These are phyloP conservation scores for Andrena dorsata DNA, from an alignment of 2,888 invertebrate species.

Conservation along the genomic window DNA sequence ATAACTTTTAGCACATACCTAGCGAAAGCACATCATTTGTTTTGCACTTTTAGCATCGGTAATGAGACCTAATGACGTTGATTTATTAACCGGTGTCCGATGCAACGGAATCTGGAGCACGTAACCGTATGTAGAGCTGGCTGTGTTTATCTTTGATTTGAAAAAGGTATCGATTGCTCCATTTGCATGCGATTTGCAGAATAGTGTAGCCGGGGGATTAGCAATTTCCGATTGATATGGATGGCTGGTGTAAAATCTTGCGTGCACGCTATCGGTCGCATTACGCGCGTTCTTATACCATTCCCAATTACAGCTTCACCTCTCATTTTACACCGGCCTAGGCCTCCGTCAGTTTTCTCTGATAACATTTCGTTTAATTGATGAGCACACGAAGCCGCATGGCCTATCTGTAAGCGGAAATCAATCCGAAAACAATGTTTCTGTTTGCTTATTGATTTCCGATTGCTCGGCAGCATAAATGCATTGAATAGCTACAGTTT, in stretches of 20 bases:
- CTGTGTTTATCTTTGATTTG: neutral
- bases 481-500: conserved; percentile 62
- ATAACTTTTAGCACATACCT: conserved; percentile 68
- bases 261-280: neutral
- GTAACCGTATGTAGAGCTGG: conserved; percentile 17
- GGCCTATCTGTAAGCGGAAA: conserved; percentile 65
- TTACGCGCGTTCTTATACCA: neutral
- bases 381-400: conserved; percentile 48
- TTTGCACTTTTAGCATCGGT: conserved; percentile 58
- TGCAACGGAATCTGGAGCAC: conserved; percentile 51
- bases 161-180: conserved; percentile 17
- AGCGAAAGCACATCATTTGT: conserved; percentile 54
- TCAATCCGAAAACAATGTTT: conserved; percentile 69
- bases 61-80: conserved; percentile 63
- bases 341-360: conserved; percentile 34
- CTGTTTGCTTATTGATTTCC: conserved; percentile 71
- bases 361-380: conserved; percentile 61
- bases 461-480: conserved; percentile 64
- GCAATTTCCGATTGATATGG: neutral
- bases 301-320: conserved; percentile 30
- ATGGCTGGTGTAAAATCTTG: neutral
- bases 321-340: conserved; percentile 2
- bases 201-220: neutral
- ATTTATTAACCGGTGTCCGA: conserved; percentile 68
- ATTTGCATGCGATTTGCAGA: conserved; percentile 14